These are phyloP conservation scores for Rotaria sp. DNA, from an alignment of 2,888 invertebrate species.

Conservation along the genomic window DNA sequence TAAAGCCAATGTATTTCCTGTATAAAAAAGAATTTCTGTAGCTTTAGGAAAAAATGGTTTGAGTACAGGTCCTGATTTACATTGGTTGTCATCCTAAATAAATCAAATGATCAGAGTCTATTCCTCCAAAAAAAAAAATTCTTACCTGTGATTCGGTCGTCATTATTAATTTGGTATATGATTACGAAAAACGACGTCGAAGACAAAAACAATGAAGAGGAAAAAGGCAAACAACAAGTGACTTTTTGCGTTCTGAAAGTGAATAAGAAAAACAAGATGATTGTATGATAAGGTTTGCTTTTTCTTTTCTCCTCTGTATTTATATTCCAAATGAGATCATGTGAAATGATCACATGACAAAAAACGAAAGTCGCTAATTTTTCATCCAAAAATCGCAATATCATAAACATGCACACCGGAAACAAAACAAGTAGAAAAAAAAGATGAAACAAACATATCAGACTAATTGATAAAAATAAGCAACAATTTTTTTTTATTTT, in stretches of 20 bases:
- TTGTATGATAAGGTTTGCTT: not conserved
- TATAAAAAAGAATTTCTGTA: constrained; percentile 61
- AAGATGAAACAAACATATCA: not conserved
- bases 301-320: not conserved
- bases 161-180: not conserved
- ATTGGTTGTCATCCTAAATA: not conserved
- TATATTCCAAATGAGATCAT: not conserved
- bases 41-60: constrained; percentile 49
- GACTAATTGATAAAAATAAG: not conserved
- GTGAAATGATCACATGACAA: not conserved
- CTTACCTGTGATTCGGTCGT: not conserved
- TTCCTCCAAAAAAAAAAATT: too few species aligned
- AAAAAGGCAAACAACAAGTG: not conserved
- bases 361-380: not conserved
- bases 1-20: constrained; percentile 66
- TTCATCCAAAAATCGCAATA: not conserved
- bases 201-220: not conserved
- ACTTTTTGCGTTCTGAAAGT: not conserved
- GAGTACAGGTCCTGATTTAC: not conserved
- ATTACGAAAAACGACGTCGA: not conserved
- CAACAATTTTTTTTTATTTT: too few species aligned
- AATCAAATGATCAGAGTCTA: not conserved
- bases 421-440: not conserved
- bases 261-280: not conserved
- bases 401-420: not conserved